Evolutionary conservation across 2,113 vertebrate genomes (phyloP), one percentile per base, ranked within the genome.

Genomic region (Calcarius ornatus): DNA sequence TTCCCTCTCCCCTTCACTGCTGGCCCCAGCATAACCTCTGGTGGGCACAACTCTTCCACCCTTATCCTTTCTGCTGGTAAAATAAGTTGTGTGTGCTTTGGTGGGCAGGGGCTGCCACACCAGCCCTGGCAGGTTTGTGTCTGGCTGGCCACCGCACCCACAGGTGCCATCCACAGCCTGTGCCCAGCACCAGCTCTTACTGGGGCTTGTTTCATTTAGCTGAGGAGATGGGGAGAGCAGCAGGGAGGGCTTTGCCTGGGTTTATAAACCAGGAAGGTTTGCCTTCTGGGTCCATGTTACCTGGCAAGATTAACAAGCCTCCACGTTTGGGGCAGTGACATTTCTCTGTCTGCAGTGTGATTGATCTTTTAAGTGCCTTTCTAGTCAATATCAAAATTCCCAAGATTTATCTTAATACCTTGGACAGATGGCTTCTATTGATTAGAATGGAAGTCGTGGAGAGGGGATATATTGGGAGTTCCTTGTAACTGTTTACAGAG

Each of bases 381-480:
- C 68, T 37, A 63, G 76, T 88, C 81, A 69, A 82, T 88, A 70
- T 13, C 33, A 59, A 69, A 68, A 88, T 85, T 80, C 54, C 66
- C 78, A 80, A 86, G 66, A 70, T 91, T 91, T 92, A 56, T 83
- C 82, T 88, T 88, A 83, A 92, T 92, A 38, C 56, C 60, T 75
- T 19, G 20, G 65, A 48, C 86, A 95, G 94, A 86, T 87, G 89
- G 87, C 83, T 85, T 53, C 63, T 90, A 90, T 95, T 47, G 81
- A 96, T 88, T 56, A 25, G 61, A 91, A 28, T 50, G 65, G 56
- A 79, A 81, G 42, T 1, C 40, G 38, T 47, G 50, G 70, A 61
- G 69, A 68, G 37, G 40, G 31, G 53, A n/a, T 69, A 33, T 75
- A 63, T 13, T 3, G 2, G 54, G 31, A 87, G 71, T 72, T 84